Conservation (phyloP, 1,140 invertebrate species). For the Macrotrachela quadricornifera region DNA sequence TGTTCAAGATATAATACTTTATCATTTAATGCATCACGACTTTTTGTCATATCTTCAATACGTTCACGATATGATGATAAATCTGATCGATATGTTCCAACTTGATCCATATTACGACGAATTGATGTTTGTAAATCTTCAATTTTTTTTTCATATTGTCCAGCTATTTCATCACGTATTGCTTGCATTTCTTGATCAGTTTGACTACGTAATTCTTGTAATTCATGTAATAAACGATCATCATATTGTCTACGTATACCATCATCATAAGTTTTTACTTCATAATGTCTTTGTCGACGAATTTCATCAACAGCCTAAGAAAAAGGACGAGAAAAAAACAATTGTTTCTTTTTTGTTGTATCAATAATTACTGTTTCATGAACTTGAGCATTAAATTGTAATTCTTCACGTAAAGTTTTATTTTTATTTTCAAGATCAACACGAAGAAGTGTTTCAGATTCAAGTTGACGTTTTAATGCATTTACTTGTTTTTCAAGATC, state of each 20-base stretch:
- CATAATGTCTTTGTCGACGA: no score
- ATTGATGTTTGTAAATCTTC: conserved; percentile 54
- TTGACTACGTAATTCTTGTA: conserved; percentile 1
- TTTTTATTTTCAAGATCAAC: conserved; percentile 80
- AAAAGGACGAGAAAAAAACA: no score
- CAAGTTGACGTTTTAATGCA: conserved; percentile 55
- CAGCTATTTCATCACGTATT: conserved; percentile 36
- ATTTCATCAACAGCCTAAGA: no score
- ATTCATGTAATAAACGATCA: neutral
- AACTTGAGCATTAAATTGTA: conserved; percentile 58
- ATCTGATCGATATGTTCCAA: neutral
- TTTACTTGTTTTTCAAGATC: conserved; percentile 50
- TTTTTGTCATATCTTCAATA: neutral
- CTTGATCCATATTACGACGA: conserved; percentile 29
- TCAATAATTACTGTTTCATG: conserved; percentile 32
- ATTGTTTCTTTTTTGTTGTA: no score
- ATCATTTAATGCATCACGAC: neutral
- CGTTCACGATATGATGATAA: neutral
- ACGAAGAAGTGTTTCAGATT: conserved; percentile 67
- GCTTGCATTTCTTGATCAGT: conserved; percentile 1
- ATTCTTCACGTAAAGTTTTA: conserved; percentile 67
- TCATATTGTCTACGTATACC: neutral
- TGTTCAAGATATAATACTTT: neutral
- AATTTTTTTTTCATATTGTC: conserved; percentile 39
- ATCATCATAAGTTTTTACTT: no score